Evolutionary conservation across 1,140 invertebrate genomes (phyloP).

Genomic region (Aphelinus certus): DNA sequence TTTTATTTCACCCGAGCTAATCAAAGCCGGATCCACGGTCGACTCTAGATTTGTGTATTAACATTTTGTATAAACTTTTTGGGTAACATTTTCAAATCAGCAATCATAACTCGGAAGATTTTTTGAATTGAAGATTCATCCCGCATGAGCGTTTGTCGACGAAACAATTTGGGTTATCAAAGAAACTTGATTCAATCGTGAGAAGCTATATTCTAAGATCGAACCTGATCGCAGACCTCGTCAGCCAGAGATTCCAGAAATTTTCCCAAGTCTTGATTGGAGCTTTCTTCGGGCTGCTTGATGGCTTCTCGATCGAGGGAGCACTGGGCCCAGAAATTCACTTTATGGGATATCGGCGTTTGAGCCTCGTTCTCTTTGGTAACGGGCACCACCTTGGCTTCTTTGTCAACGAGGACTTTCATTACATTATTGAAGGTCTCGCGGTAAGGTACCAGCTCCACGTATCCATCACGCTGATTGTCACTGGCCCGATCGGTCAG

Average conservation of each 20-base stretch:
- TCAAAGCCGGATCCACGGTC: too few species aligned
- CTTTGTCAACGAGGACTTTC: conserved; percentile 50
- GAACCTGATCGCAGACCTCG: conserved; percentile 59
- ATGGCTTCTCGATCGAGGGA: conserved; percentile 53
- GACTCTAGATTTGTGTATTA: too few species aligned
- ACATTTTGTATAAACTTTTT: too few species aligned
- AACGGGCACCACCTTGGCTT: conserved; percentile 61
- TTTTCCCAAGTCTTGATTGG: conserved; percentile 56
- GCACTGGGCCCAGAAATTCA: conserved; percentile 75
- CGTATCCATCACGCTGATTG: conserved; percentile 73
- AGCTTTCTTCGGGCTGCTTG: conserved; percentile 43
- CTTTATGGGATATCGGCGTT: conserved; percentile 71
- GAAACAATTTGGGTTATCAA: too few species aligned
- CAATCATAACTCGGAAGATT: too few species aligned
- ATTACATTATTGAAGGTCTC: conserved; percentile 70
- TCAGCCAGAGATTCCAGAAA: conserved; percentile 50
- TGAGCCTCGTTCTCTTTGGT: conserved; percentile 67
- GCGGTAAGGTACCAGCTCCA: conserved; percentile 69
- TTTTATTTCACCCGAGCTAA: too few species aligned
- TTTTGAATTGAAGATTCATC: too few species aligned
- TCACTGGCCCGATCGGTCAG: conserved; percentile 63
- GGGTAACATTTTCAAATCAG: too few species aligned
- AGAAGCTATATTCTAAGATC: neutral
- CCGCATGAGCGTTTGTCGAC: too few species aligned
- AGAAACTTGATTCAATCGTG: too few species aligned